Base-by-base conservation (phyloP, 2,888 invertebrate species). In the Zygaena filipendulae region DNA sequence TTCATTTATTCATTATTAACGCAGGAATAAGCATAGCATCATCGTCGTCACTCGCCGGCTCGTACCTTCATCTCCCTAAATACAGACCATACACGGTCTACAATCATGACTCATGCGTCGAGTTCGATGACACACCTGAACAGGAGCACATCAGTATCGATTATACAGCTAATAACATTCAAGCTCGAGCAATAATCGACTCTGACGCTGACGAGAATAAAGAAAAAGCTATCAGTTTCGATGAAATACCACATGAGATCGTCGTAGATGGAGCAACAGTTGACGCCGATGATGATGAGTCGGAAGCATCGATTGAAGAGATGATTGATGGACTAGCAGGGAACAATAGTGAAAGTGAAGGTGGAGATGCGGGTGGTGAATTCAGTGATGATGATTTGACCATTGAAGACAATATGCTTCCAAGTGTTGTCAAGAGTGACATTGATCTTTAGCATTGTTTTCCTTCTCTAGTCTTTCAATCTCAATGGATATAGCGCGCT, bases 1-100 rank as follows among this genome's bases (percentile, higher is more conserved):
- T n/a, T n/a, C n/a, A n/a, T n/a, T n/a, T n/a, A n/a, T n/a, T n/a
- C n/a, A n/a, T n/a, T n/a, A n/a, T n/a, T n/a, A n/a, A n/a, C n/a
- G n/a, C n/a, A 51, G 56, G 40, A 38, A n/a, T 45, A n/a, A 18
- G 21, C 6, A 47, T 53, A 11, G 45, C 43, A 3, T 68, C 67
- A 0, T 57, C 59, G 0, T 42, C 45, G 1, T 57, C 63, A 1
- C 47, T 66, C 1, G 61, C 64, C 1, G 67, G 68, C 0, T 69
- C 69, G 0, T 47, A 43, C 11, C 9, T 58, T 2, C 11, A 27
- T 1, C 35, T 63, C 0, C 56, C 63, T 0, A 34, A 33, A 13
- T 39, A 41, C 28, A 39, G 32, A 7, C 60, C 63, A 0, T 63
- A 66, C 26, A 53, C 51, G 1, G 45, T 30, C 3, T 49, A 52